phyloP scores from a whole-genome alignment of 2,797 vertebrate genomes.

The Eleutherodactylus coqui region DNA sequence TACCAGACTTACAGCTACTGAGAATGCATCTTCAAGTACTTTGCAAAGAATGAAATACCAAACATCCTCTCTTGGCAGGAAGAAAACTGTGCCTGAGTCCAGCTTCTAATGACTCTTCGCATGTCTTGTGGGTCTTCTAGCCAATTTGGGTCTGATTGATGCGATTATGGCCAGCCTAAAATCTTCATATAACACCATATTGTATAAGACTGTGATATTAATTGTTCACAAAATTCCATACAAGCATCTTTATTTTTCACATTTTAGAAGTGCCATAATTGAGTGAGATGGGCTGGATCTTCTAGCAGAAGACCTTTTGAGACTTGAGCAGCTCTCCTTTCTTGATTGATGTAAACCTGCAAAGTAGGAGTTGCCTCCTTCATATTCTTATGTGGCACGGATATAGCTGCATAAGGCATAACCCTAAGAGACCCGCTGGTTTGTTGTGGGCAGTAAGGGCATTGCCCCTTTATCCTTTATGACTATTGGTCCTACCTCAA shows the following conservation, averaged over 20 bases:
- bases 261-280: constrained; percentile 25
- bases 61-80: constrained; percentile 79
- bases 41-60: constrained; percentile 81
- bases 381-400: neutral
- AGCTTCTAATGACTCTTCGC: constrained; percentile 78
- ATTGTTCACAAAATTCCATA: neutral
- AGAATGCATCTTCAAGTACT: constrained; percentile 73
- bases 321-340: neutral
- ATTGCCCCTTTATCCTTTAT: neutral
- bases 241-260: neutral
- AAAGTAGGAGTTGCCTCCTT: neutral
- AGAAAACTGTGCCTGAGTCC: constrained; percentile 85
- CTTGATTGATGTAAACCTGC: neutral
- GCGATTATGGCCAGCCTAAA: neutral
- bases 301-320: neutral
- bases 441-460: neutral
- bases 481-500: neutral
- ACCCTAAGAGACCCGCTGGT: neutral
- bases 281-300: neutral
- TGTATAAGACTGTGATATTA: neutral
- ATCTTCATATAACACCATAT: neutral
- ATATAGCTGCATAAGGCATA: neutral
- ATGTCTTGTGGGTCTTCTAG: neutral
- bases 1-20: constrained; percentile 65
- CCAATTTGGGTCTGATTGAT: neutral